These are phyloP conservation scores for Amazona vittata DNA, from an alignment of 2,113 vertebrate species.

Conservation along the genomic window DNA sequence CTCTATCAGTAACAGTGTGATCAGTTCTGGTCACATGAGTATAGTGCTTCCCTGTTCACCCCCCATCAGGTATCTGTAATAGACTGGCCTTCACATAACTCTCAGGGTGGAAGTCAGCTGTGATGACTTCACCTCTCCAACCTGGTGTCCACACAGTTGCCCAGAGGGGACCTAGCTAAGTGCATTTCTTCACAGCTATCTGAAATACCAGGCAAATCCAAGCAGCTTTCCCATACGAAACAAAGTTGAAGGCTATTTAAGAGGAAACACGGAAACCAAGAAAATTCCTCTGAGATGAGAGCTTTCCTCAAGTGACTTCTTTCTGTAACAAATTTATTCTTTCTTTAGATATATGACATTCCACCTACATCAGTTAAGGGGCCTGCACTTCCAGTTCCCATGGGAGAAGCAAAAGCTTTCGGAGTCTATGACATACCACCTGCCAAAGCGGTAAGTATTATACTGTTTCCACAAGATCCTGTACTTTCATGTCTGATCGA, in stretches of 20 bases:
- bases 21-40: not conserved
- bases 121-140: not conserved
- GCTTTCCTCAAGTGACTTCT: not conserved
- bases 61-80: not conserved
- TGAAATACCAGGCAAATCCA: not conserved
- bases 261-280: not conserved
- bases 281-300: not conserved
- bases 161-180: not conserved
- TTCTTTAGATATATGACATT: slow-evolving; percentile 90
- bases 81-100: not conserved
- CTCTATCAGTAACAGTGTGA: not conserved
- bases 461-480: not conserved
- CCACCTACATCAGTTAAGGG: slow-evolving; percentile 81
- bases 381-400: slow-evolving; percentile 58
- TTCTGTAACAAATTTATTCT: slow-evolving; percentile 18
- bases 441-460: slow-evolving; percentile 78
- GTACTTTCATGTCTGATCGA: not conserved
- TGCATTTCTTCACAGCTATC: not conserved
- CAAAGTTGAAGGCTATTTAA: not conserved
- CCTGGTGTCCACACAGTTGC: not conserved
- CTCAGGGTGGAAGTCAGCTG: not conserved
- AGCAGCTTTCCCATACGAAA: not conserved
- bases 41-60: not conserved
- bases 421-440: slow-evolving; percentile 90
- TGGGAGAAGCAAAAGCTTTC: slow-evolving; percentile 75